phyloP scores from a whole-genome alignment of 2,113 vertebrate species.

The Corvus moneduloides region DNA sequence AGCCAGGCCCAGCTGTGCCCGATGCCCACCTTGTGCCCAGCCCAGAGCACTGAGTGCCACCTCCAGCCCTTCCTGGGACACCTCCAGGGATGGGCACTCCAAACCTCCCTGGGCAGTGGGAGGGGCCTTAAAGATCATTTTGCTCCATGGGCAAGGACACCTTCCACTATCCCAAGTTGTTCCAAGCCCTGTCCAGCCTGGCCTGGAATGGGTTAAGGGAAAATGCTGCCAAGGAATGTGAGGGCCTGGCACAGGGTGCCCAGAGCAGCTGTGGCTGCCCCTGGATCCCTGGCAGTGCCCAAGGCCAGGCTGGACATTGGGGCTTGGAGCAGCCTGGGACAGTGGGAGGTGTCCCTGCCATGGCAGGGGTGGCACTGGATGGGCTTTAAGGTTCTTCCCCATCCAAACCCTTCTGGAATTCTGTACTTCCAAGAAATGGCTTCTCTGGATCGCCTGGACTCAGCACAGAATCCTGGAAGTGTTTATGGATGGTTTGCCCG shows the following conservation, averaged over 20 bases:
- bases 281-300: neutral
- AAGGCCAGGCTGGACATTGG: neutral
- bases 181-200: neutral
- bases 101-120: neutral
- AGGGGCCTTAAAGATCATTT: neutral
- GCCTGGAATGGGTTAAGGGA: neutral
- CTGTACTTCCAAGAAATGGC: rapidly evolving
- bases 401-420: neutral
- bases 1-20: neutral
- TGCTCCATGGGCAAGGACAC: neutral
- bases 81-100: neutral
- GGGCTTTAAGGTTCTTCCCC: rapidly evolving
- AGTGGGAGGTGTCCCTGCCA: neutral
- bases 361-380: neutral
- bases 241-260: neutral
- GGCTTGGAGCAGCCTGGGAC: neutral
- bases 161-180: rapidly evolving
- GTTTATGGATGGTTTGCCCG: rapidly evolving
- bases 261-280: neutral
- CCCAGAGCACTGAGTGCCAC: neutral
- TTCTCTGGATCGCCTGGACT: neutral
- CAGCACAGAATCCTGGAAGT: neutral
- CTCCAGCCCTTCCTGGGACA: neutral
- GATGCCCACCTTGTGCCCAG: neutral
- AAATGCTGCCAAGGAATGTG: neutral